Conservation (phyloP, 2,113 vertebrate species). For the Rhinogobius similis region DNA sequence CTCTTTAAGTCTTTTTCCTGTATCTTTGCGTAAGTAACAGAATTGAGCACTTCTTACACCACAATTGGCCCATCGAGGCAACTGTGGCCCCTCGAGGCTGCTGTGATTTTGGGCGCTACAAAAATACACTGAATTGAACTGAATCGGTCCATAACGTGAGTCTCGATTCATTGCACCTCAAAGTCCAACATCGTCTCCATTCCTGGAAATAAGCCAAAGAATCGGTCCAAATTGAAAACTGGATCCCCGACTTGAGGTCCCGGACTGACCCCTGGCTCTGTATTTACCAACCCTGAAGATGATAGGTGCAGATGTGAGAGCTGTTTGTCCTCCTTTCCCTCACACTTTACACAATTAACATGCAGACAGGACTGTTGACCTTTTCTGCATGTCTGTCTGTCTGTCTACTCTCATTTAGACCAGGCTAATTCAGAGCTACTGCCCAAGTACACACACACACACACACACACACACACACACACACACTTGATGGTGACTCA, state of each 20-base stretch:
- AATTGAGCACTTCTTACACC: no score
- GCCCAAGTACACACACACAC: conserved; percentile 32
- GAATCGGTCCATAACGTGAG: no score
- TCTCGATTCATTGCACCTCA: no score
- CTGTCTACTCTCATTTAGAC: conserved; percentile 55
- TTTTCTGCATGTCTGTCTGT: conserved; percentile 52
- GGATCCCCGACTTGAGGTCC: background rate
- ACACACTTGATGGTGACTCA: conserved; percentile 5
- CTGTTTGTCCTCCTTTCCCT: conserved; percentile 20
- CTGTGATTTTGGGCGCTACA: no score
- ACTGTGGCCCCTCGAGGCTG: no score
- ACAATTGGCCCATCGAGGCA: no score
- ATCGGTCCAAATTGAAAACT: background rate
- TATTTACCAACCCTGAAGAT: conserved; percentile 48
- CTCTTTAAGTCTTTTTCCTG: no score
- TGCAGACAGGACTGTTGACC: conserved; percentile 61
- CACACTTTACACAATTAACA: conserved; percentile 67
- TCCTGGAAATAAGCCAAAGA: no score
- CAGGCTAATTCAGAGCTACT: conserved; percentile 43
- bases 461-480: conserved; percentile 16
- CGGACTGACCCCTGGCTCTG: conserved; percentile 17
- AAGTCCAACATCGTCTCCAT: no score
- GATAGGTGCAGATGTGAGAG: conserved; percentile 49
- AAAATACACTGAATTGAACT: no score
- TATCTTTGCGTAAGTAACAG: no score